A percentile compares a stretch with the other conserved stretches of the same genome.
Evolutionary conservation across 2,113 vertebrate species (phyloP).

Genomic region (Puntigrus tetrazona): DNA sequence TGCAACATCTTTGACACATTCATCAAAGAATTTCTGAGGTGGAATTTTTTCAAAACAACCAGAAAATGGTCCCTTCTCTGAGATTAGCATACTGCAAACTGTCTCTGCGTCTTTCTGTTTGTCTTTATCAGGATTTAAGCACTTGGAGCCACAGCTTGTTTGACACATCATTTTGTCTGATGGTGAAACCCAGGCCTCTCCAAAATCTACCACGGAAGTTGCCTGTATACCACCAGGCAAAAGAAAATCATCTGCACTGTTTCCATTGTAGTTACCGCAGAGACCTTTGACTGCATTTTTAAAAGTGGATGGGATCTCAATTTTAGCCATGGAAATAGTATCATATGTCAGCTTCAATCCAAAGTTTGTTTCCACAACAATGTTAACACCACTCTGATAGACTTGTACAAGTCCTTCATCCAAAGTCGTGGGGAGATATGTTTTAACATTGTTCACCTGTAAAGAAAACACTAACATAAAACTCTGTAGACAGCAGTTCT

Average conservation of each 20-base stretch:
- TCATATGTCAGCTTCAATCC: slow-evolving; percentile 63
- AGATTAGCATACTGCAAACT: slow-evolving; percentile 58
- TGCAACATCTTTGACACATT: slow-evolving; percentile 57
- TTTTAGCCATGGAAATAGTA: slow-evolving; percentile 34
- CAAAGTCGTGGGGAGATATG: slow-evolving; percentile 46
- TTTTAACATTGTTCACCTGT: slow-evolving; percentile 59
- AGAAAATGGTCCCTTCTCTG: slow-evolving; percentile 56
- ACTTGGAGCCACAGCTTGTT: slow-evolving; percentile 45
- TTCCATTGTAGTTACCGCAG: slow-evolving; percentile 66
- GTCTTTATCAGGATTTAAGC: slow-evolving; percentile 22
- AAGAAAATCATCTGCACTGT: slow-evolving; percentile 58
- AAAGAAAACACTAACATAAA: neutral
- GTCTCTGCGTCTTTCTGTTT: neutral
- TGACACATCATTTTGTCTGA: slow-evolving; percentile 23
- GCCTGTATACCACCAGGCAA: slow-evolving; percentile 48
- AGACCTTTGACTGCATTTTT: slow-evolving; percentile 55
- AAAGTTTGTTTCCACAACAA: slow-evolving; percentile 59
- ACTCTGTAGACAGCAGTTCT: no score
- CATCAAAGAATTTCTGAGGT: slow-evolving; percentile 49
- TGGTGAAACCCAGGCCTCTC: slow-evolving; percentile 55
- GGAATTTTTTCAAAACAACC: slow-evolving; percentile 55
- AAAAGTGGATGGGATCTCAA: slow-evolving; percentile 61
- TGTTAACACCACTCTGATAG: slow-evolving; percentile 44
- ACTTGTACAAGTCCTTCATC: slow-evolving; percentile 39
- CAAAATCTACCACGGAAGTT: slow-evolving; percentile 28